These are phyloP conservation scores for Idaea aversata DNA, from an alignment of 2,888 invertebrate genomes.

Conservation along the genomic window DNA sequence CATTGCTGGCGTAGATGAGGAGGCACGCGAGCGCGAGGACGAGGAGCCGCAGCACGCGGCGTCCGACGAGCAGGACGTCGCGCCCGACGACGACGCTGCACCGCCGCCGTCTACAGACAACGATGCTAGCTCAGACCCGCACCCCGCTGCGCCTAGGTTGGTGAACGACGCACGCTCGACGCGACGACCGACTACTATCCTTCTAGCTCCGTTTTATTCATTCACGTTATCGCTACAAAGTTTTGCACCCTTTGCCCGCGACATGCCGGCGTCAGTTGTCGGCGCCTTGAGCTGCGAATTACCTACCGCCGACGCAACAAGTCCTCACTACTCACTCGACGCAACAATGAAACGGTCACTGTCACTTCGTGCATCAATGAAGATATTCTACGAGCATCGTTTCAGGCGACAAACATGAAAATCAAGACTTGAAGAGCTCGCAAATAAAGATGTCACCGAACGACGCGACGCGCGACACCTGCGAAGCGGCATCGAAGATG, in stretches of 20 bases:
- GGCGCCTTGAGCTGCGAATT: neutral
- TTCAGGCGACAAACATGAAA: too few species aligned
- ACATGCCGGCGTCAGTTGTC: slow-evolving; percentile 7
- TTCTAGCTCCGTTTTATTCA: slow-evolving; percentile 46
- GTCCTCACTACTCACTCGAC: neutral
- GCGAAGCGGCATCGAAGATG: slow-evolving; percentile 8
- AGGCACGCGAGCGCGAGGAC: slow-evolving; percentile 32
- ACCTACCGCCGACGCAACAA: slow-evolving; percentile 6
- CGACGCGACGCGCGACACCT: slow-evolving; percentile 6
- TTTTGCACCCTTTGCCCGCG: slow-evolving; percentile 65
- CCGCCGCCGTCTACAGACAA: slow-evolving; percentile 51
- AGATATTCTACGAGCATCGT: too few species aligned
- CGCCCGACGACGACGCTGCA: slow-evolving; percentile 48
- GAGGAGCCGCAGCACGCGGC: slow-evolving; percentile 46
- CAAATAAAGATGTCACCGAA: neutral
- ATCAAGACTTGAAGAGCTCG: too few species aligned
- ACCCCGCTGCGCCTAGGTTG: slow-evolving; percentile 73
- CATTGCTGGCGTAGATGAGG: slow-evolving; percentile 68
- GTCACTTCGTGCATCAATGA: too few species aligned
- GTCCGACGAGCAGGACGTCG: slow-evolving; percentile 47
- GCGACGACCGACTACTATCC: slow-evolving; percentile 61
- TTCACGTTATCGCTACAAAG: slow-evolving; percentile 73
- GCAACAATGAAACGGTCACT: too few species aligned
- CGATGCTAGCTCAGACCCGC: slow-evolving; percentile 59
- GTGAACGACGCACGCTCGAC: slow-evolving; percentile 70